Evolutionary conservation across 2,888 invertebrate genomes (phyloP).

Genomic region (Epirrhoe tristata): DNA sequence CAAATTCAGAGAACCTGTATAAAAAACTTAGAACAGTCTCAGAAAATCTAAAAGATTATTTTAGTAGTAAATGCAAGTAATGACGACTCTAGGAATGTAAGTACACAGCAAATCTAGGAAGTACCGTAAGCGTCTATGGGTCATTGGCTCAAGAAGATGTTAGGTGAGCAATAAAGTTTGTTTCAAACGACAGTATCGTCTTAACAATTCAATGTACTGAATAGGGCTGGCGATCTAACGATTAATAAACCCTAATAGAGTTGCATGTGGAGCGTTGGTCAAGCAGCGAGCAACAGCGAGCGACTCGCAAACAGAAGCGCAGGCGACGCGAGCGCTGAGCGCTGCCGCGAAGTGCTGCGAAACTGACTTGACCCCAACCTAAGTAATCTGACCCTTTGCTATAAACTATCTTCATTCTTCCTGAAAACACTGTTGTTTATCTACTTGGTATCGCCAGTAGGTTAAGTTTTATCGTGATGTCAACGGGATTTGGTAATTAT

Average conservation of each 20-base stretch:
- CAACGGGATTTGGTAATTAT: constrained; percentile 16
- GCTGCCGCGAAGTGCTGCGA: constrained; percentile 50
- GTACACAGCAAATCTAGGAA: constrained; percentile 62
- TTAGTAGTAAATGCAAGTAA: constrained; percentile 46
- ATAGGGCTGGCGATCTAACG: constrained; percentile 40
- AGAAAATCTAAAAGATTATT: constrained; percentile 20
- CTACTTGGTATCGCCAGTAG: constrained; percentile 1
- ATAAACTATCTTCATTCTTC: constrained; percentile 41
- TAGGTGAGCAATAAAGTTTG: constrained; percentile 70
- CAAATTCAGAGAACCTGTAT: constrained; percentile 18
- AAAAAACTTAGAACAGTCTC: constrained; percentile 8
- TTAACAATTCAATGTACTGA: constrained; percentile 54
- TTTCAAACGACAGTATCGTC: constrained; percentile 63
- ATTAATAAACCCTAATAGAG: constrained; percentile 36
- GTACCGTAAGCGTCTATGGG: constrained; percentile 76
- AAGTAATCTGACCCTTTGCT: constrained; percentile 44
- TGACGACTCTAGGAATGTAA: constrained; percentile 54
- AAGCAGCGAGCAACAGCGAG: constrained; percentile 18
- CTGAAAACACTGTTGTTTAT: constrained; percentile 28
- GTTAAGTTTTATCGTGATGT: constrained; percentile 10
- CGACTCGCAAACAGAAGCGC: constrained; percentile 27
- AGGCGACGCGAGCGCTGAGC: constrained; percentile 48
- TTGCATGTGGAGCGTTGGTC: constrained; percentile 15
- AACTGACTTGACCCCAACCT: constrained; percentile 46
- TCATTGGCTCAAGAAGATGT: constrained; percentile 78